Conservation (phyloP, 2,113 vertebrate species). For the Notothenia coriiceps region DNA sequence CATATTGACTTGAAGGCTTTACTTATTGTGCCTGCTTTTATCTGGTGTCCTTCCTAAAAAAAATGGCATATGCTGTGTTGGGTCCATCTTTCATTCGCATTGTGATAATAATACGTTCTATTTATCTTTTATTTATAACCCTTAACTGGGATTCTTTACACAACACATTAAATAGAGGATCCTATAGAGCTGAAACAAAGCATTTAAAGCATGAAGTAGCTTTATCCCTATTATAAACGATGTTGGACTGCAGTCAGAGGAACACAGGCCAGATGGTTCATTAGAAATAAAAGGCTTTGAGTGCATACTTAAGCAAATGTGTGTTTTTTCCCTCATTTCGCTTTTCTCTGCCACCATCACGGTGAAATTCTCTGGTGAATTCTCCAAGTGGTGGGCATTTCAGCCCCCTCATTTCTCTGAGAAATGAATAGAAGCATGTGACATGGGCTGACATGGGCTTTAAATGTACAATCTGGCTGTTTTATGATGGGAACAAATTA, state of each 20-base stretch:
- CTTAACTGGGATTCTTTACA: not conserved
- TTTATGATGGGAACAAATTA: constrained; percentile 69
- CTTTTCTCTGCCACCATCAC: constrained; percentile 56
- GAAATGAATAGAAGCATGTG: constrained; percentile 63
- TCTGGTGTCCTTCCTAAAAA: not conserved
- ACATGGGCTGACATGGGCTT: constrained; percentile 69
- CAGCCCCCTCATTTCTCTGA: constrained; percentile 61
- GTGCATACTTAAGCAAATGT: constrained; percentile 63
- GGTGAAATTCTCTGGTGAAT: constrained; percentile 54
- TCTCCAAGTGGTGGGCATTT: constrained; percentile 52
- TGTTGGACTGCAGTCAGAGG: constrained; percentile 62
- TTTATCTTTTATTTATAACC: not conserved
- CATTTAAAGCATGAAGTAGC: constrained; percentile 9
- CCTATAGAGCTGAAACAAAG: not conserved
- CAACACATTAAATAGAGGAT: constrained; percentile 13
- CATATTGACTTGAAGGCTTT: not conserved
- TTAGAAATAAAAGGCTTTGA: constrained; percentile 72
- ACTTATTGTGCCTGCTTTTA: not conserved
- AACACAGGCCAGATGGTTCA: constrained; percentile 74
- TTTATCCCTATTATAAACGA: constrained; percentile 65
- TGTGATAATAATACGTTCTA: not conserved
- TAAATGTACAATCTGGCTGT: constrained; percentile 71
- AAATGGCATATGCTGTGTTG: not conserved
- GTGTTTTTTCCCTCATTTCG: constrained; percentile 35
- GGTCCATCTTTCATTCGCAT: not conserved